Conservation (phyloP, 2,888 invertebrate genomes). For the Cheilosia urbana region DNA sequence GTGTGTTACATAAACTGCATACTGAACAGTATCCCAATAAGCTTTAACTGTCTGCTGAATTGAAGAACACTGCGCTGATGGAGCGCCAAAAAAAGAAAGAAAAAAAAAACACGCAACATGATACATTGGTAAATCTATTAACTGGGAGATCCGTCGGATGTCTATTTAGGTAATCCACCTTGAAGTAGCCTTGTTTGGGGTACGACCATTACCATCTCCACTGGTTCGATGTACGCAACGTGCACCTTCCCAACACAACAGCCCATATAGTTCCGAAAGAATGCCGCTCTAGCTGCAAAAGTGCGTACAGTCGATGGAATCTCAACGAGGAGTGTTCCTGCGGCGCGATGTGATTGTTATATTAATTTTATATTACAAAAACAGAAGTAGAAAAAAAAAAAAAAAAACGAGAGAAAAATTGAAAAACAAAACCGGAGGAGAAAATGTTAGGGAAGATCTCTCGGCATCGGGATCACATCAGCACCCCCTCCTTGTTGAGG, state of each 20-base stretch:
- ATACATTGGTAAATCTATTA: slow-evolving; percentile 74
- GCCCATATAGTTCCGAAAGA: slow-evolving; percentile 72
- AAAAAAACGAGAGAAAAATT: slow-evolving; percentile 4
- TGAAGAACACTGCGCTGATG: slow-evolving; percentile 50
- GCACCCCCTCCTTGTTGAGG: slow-evolving; percentile 68
- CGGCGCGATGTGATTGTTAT: slow-evolving; percentile 71
- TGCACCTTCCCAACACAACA: slow-evolving; percentile 71
- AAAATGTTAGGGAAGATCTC: slow-evolving; percentile 58
- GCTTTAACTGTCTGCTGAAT: slow-evolving; percentile 27
- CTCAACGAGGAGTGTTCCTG: slow-evolving; percentile 63
- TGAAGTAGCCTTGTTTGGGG: slow-evolving; percentile 72
- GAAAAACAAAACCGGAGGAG: slow-evolving; percentile 36
- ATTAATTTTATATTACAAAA: slow-evolving; percentile 64
- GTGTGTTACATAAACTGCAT: slow-evolving; percentile 76
- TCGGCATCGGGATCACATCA: slow-evolving; percentile 26
- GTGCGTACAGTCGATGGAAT: slow-evolving; percentile 56
- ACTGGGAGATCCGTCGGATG: slow-evolving; percentile 73
- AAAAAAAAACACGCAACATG: slow-evolving; percentile 50
- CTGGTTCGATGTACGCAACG: slow-evolving; percentile 14
- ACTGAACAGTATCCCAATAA: slow-evolving; percentile 70
- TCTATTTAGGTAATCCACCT: slow-evolving; percentile 76
- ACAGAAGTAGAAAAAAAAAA: slow-evolving; percentile 22
- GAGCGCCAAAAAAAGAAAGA: slow-evolving; percentile 27
- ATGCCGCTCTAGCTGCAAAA: slow-evolving; percentile 48
- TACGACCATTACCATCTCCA: slow-evolving; percentile 67